Evolutionary conservation across 2,797 vertebrate genomes (phyloP), one percentile per base, ranked within the genome.

Genomic region (Scleropages formosus): DNA sequence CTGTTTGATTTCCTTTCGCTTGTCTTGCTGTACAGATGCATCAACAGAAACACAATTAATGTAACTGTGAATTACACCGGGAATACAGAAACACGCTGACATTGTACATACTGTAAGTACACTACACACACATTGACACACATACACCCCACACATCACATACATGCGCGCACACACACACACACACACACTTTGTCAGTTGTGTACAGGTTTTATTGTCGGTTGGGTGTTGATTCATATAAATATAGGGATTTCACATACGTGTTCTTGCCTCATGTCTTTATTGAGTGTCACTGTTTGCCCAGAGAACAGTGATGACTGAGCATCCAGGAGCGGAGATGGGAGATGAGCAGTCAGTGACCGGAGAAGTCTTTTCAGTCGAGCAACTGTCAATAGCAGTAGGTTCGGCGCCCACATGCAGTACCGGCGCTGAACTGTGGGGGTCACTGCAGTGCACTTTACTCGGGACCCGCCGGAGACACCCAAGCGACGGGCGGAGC

Each of bases 11-110:
- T 71, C 53, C 78, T 20, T 51, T 67, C 31, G 78, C 63, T 80
- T 75, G 79, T 84, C 78, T 86, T 80, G 83, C 75, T 89, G 87
- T 91, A 89, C 87, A 87, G 81, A 76, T 75, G 68, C 88, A 80
- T 80, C 66, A 78, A 79, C 84, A 82, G 66, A 78, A 74, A 68
- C 75, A 65, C 53, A 74, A 51, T 64, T 76, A 84, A 82, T 60
- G 16, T 80, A 78, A 73, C 64, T 67, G 44, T 26, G 20, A 70
- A 20, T 26, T 4, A 72, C 15, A 15, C 18, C 47, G 12, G 13
- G 26, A 18, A 18, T 12, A 31, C 9, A 72, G 71, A 76, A 15
- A 46, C 53, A 78, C 59, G 22, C 71, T 75, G 69, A 81, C 56
- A 71, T 74, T 79, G 77, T 85, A 82, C 65, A 77, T 80, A 77